These are phyloP conservation scores for Collichthys lucidus DNA, from an alignment of 2,113 vertebrate genomes.

Conservation along the genomic window DNA sequence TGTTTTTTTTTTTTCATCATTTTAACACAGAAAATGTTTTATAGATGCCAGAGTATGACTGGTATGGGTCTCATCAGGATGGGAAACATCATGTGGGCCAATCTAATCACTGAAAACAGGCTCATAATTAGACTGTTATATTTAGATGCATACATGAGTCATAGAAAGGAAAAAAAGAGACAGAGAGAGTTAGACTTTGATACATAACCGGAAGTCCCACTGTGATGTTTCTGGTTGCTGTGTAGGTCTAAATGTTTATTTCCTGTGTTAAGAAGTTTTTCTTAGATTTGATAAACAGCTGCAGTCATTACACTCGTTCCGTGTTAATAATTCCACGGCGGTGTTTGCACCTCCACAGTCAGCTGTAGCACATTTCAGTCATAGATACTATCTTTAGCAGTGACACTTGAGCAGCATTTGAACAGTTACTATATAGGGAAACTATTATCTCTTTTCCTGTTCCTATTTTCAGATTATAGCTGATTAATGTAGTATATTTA, in stretches of 20 bases:
- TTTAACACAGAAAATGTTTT: not conserved
- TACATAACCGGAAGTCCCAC: not conserved
- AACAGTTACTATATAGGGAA: no score
- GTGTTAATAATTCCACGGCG: slow-evolving; percentile 18
- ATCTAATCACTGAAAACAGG: not conserved
- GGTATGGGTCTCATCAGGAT: not conserved
- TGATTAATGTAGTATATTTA: no score
- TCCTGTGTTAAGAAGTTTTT: not conserved
- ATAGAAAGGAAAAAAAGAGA: not conserved
- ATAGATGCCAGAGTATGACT: not conserved
- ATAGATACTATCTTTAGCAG: no score
- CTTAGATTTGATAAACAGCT: slow-evolving; percentile 11
- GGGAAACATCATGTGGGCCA: not conserved
- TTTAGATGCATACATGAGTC: not conserved
- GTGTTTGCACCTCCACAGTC: slow-evolving; percentile 18
- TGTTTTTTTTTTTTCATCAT: not conserved
- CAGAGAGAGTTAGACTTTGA: not conserved
- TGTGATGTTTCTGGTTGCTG: not conserved
- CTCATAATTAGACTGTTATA: not conserved
- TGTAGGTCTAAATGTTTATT: not conserved
- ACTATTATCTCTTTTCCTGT: no score
- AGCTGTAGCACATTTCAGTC: no score
- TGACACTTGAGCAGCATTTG: no score
- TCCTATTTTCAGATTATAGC: no score
- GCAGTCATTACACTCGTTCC: slow-evolving; percentile 14